Evolutionary conservation across 2,113 vertebrate genomes (phyloP).

Genomic region (Cacatua alba): DNA sequence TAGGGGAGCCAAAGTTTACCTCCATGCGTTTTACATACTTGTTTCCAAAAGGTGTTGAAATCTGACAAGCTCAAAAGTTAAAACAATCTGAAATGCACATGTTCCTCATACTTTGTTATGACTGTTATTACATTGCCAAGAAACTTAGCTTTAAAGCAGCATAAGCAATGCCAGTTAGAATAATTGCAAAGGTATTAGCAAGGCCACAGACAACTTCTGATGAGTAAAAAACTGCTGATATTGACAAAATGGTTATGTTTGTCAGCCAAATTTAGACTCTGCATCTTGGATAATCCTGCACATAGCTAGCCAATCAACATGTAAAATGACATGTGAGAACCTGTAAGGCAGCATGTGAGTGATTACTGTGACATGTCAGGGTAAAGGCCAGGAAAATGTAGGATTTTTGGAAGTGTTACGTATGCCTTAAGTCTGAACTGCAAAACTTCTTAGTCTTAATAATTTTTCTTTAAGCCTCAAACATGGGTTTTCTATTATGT

Average conservation of each 20-base stretch:
- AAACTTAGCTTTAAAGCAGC: background rate
- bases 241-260: background rate
- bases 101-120: background rate
- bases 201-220: background rate
- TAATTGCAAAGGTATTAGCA: background rate
- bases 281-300: background rate
- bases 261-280: background rate
- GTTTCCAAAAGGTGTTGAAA: background rate
- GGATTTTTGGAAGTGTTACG: background rate
- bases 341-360: background rate
- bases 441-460: background rate
- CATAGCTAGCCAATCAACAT: background rate
- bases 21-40: background rate
- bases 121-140: background rate
- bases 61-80: background rate
- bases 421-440: background rate
- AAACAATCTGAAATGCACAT: background rate
- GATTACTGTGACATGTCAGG: background rate
- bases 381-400: background rate
- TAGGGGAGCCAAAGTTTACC: background rate
- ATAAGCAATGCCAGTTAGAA: background rate
- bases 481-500: background rate
- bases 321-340: background rate
- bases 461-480: background rate
- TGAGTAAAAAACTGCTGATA: background rate